phyloP scores from a whole-genome alignment of 2,113 vertebrate species.

The Saimiri boliviensis region DNA sequence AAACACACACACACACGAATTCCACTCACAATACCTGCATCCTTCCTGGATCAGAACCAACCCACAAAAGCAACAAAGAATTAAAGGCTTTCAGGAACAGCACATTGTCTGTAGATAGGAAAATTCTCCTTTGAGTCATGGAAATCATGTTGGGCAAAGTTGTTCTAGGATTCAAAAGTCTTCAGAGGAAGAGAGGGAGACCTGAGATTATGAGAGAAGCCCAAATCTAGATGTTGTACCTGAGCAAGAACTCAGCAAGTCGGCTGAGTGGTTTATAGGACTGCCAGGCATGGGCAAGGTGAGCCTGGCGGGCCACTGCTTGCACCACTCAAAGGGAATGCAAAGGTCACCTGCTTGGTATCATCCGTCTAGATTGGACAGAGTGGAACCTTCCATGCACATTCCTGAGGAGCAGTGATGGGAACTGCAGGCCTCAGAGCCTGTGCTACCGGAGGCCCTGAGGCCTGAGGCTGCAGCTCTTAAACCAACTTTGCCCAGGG shows the following conservation, averaged over 20 bases:
- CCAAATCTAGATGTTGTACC: background rate
- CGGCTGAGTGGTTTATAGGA: constrained; percentile 56
- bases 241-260: constrained; percentile 72
- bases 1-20: background rate
- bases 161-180: background rate
- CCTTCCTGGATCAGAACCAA: background rate
- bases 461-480: background rate
- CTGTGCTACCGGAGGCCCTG: background rate
- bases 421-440: constrained; percentile 68
- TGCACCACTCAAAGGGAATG: constrained; percentile 77
- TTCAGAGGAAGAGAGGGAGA: constrained; percentile 52
- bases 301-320: constrained; percentile 71
- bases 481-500: constrained; percentile 29
- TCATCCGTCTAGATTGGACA: constrained; percentile 83
- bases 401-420: constrained; percentile 84
- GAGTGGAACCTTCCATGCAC: constrained; percentile 71
- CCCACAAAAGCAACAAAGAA: background rate
- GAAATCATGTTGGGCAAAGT: constrained; percentile 58
- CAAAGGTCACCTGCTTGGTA: constrained; percentile 82
- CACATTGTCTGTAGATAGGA: background rate
- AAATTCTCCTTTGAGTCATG: background rate
- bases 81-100: background rate
- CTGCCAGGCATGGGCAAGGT: constrained; percentile 74
- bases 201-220: constrained; percentile 25
- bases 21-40: background rate